These are phyloP conservation scores for Desmodus rotundus DNA, from an alignment of 2,113 vertebrate species.

Conservation along the genomic window DNA sequence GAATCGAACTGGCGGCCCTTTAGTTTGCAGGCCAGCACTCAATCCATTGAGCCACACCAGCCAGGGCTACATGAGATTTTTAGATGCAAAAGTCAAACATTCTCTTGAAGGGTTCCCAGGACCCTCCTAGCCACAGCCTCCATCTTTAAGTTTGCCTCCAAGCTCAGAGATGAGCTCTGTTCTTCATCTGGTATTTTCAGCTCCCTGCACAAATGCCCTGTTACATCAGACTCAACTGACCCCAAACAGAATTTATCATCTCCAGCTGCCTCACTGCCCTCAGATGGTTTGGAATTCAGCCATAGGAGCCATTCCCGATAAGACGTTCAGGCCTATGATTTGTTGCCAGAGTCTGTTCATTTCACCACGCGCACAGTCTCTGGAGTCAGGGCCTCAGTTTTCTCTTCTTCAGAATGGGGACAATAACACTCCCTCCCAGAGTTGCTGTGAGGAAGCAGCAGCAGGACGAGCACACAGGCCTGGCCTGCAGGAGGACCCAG, in stretches of 20 bases:
- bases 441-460: background rate
- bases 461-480: background rate
- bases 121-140: background rate
- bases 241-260: background rate
- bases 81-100: background rate
- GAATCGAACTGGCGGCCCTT: no score
- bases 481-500: background rate
- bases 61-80: background rate
- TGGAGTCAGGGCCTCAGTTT: background rate
- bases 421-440: background rate
- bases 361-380: background rate
- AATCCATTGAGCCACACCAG: no score
- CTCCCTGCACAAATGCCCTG: background rate
- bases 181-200: background rate
- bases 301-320: background rate
- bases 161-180: background rate
- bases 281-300: background rate
- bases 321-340: background rate
- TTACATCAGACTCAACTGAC: background rate
- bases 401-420: background rate
- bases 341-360: background rate
- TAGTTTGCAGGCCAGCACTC: no score
- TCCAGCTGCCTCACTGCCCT: background rate
- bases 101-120: background rate
- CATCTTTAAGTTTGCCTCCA: background rate